Evolutionary conservation across 2,113 vertebrate species (phyloP).

Genomic region (Callorhinus ursinus): DNA sequence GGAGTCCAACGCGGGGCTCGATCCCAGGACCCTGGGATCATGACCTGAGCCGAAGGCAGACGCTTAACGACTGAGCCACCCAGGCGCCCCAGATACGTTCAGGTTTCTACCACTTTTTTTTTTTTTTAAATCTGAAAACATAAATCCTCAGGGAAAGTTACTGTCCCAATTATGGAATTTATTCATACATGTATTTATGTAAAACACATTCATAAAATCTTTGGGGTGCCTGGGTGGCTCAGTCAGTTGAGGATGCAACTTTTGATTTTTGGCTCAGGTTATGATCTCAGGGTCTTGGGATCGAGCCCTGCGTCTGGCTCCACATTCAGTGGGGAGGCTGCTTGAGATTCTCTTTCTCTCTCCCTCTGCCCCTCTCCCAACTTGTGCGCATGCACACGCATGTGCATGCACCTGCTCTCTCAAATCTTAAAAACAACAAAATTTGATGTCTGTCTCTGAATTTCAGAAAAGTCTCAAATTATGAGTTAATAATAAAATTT

Average conservation of each 20-base stretch:
- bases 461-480: slow-evolving; percentile 41
- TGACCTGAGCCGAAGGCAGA: too few species aligned
- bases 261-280: not conserved
- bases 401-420: not conserved
- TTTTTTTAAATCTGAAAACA: not conserved
- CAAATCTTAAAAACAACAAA: not conserved
- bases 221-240: not conserved
- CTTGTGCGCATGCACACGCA: too few species aligned
- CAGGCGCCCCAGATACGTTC: not conserved
- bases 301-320: not conserved
- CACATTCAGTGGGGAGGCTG: not conserved
- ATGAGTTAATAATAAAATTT: slow-evolving; percentile 16
- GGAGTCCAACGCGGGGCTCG: too few species aligned
- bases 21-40: too few species aligned
- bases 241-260: not conserved
- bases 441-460: not conserved
- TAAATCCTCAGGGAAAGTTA: not conserved
- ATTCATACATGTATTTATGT: slow-evolving; percentile 8
- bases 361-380: not conserved
- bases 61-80: too few species aligned
- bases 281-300: not conserved
- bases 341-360: not conserved
- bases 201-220: slow-evolving; percentile 16
- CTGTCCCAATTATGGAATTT: slow-evolving; percentile 40
- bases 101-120: not conserved